Conservation (phyloP, 2,797 vertebrate species). For the Phylloscopus collybita region DNA sequence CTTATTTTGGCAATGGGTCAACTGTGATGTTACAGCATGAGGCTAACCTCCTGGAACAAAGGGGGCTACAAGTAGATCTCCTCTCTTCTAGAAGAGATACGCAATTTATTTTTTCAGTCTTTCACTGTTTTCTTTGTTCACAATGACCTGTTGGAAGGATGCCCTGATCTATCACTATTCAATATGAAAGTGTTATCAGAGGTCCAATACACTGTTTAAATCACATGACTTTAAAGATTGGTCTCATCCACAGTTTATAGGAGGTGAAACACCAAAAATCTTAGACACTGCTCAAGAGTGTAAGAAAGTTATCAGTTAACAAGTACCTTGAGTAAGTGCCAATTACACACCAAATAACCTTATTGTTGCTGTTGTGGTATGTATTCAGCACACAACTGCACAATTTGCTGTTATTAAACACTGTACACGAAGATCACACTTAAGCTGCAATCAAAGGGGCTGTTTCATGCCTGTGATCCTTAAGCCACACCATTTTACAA, state of each 20-base stretch:
- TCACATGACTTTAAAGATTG: background rate
- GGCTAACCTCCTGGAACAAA: background rate
- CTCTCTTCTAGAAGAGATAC: background rate
- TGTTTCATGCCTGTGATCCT: background rate
- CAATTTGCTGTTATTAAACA: slow-evolving; percentile 3
- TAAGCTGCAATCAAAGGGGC: background rate
- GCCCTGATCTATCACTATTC: background rate
- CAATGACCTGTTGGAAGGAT: background rate
- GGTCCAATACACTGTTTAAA: background rate
- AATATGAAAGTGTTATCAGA: background rate
- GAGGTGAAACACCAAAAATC: background rate
- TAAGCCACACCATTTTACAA: slow-evolving; percentile 5
- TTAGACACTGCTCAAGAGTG: background rate
- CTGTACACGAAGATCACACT: background rate
- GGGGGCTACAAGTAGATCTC: background rate
- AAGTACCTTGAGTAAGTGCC: background rate
- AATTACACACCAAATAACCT: background rate
- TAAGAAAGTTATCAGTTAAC: background rate
- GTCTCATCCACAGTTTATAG: background rate
- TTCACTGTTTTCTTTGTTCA: background rate
- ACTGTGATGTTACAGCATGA: background rate
- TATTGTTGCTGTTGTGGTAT: background rate
- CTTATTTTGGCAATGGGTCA: background rate
- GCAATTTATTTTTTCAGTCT: background rate
- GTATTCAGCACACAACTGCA: background rate